Percentiles rank a stretch among this genome's conserved stretches.
Evolutionary conservation across 2,113 vertebrate species (phyloP).

Genomic region (Patagioenas fasciata): DNA sequence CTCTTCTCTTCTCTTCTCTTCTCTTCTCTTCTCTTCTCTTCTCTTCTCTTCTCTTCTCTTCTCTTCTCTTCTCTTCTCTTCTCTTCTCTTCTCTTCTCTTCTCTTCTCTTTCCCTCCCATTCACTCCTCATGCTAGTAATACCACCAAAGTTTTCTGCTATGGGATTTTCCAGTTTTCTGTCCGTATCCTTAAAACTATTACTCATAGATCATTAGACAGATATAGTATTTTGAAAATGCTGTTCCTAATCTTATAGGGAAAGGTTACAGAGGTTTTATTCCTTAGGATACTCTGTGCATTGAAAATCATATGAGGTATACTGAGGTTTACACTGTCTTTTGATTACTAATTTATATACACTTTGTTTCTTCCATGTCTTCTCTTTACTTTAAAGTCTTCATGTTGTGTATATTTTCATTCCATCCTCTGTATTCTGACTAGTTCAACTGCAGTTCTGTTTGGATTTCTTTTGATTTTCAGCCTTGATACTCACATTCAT

Average conservation of each 20-base stretch:
- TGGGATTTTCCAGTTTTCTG: neutral
- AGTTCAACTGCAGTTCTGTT: neutral
- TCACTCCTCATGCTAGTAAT: neutral
- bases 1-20: too few relatives aligned
- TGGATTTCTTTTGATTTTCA: neutral
- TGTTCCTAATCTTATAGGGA: neutral
- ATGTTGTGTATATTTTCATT: neutral
- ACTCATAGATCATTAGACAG: neutral
- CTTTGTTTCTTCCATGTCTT: neutral
- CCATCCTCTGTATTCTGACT: neutral
- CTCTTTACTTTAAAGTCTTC: neutral
- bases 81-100: too few relatives aligned
- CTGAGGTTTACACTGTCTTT: neutral
- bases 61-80: too few relatives aligned
- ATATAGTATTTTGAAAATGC: neutral
- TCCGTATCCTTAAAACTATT: neutral
- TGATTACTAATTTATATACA: neutral
- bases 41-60: too few relatives aligned
- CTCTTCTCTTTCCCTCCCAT: neutral
- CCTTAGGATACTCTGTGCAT: neutral
- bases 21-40: too few relatives aligned
- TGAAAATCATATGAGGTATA: neutral
- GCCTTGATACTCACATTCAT: neutral
- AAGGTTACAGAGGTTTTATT: neutral
- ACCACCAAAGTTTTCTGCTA: neutral